A percentile compares a stretch with the other conserved stretches of the same genome.
Conservation (phyloP, 1,140 invertebrate species). For the Eubasilissa regina region DNA sequence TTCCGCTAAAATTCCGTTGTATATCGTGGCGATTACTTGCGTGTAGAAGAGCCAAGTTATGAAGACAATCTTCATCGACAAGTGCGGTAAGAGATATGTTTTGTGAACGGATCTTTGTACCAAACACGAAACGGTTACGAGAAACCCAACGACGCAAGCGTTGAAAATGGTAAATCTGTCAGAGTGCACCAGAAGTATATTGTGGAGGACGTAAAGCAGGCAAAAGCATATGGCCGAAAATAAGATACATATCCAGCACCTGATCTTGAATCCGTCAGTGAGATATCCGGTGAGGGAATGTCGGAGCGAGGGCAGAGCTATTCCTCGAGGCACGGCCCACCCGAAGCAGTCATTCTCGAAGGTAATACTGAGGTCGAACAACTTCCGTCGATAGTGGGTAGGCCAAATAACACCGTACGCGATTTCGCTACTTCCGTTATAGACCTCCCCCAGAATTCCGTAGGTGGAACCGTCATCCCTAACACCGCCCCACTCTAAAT, state of each 20-base stretch:
- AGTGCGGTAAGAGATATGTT: slow-evolving; percentile 18
- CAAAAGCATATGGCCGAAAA: slow-evolving; percentile 10
- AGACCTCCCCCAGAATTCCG: slow-evolving; percentile 46
- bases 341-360: slow-evolving; percentile 41
- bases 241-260: slow-evolving; percentile 33
- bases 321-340: slow-evolving; percentile 28
- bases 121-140: slow-evolving; percentile 33
- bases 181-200: background rate
- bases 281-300: slow-evolving; percentile 31
- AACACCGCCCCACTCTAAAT: slow-evolving; percentile 28
- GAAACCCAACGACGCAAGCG: slow-evolving; percentile 6
- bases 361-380: slow-evolving; percentile 11
- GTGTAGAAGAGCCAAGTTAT: slow-evolving; percentile 41
- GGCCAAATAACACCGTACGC: slow-evolving; percentile 48
- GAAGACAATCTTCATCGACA: slow-evolving; percentile 42
- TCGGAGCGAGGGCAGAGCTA: background rate
- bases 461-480: background rate
- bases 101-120: slow-evolving; percentile 35
- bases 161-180: background rate
- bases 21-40: slow-evolving; percentile 41
- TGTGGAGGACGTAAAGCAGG: slow-evolving; percentile 5
- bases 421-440: slow-evolving; percentile 36
- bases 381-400: background rate
- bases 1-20: slow-evolving; percentile 33
- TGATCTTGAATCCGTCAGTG: slow-evolving; percentile 7